phyloP scores from a whole-genome alignment of 1,140 invertebrate species.

The Microvelia longipes region DNA sequence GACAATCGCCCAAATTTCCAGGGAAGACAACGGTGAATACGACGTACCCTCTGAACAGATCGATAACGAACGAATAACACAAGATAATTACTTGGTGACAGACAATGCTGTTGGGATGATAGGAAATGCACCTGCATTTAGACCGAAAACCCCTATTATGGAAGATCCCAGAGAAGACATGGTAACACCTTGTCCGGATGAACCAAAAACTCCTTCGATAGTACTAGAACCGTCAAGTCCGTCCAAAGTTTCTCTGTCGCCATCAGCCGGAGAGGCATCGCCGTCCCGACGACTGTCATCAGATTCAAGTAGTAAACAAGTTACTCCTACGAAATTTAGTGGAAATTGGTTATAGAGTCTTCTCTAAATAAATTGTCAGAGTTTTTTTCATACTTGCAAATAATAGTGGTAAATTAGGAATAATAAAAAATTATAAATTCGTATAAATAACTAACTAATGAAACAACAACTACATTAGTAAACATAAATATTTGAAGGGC shows the following conservation, averaged over 20 bases:
- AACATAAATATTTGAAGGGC: too few relatives aligned
- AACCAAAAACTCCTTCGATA: slow-evolving; percentile 18
- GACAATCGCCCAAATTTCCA: slow-evolving; percentile 13
- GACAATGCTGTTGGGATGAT: slow-evolving; percentile 8
- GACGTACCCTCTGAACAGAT: slow-evolving; percentile 25
- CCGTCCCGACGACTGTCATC: background rate
- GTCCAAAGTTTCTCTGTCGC: background rate
- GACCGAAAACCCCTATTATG: slow-evolving; percentile 32
- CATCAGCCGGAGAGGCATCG: background rate
- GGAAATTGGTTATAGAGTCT: background rate
- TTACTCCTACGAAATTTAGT: background rate
- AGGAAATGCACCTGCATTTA: slow-evolving; percentile 30
- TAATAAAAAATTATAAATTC: too few relatives aligned
- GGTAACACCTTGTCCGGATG: background rate
- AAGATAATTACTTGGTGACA: slow-evolving; percentile 13
- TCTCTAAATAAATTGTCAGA: too few relatives aligned
- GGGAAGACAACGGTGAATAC: slow-evolving; percentile 9
- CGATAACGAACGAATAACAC: slow-evolving; percentile 19
- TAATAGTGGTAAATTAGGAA: too few relatives aligned
- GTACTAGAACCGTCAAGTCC: slow-evolving; percentile 16
- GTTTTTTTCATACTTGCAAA: too few relatives aligned
- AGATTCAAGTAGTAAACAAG: background rate
- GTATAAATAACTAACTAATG: too few relatives aligned
- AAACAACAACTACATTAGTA: too few relatives aligned
- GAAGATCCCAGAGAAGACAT: slow-evolving; percentile 31